Conservation (phyloP, 1,140 invertebrate species). For the Augochlora pura region DNA sequence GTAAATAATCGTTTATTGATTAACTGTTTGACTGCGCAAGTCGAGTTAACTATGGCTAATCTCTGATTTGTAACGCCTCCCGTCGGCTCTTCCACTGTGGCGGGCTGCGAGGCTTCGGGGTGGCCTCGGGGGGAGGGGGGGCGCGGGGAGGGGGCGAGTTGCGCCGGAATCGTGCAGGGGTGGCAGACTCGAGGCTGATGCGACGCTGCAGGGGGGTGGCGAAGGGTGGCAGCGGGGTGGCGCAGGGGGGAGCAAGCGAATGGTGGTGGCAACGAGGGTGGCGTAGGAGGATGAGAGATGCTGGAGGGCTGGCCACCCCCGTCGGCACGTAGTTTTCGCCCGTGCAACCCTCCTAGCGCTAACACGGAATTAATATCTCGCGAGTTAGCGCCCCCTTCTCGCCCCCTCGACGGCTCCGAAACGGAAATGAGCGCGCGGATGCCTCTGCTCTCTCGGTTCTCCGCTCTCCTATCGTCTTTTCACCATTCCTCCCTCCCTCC, state of each 20-base stretch:
- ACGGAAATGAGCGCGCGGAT: constrained; percentile 80
- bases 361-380: constrained; percentile 81
- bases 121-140: no score
- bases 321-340: constrained; percentile 76
- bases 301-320: constrained; percentile 60
- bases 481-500: constrained; percentile 20
- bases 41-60: constrained; percentile 81
- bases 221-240: constrained; percentile 10
- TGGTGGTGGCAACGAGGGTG: constrained; percentile 18
- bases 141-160: constrained; percentile 16
- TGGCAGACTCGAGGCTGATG: constrained; percentile 39
- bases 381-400: constrained; percentile 77
- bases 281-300: constrained; percentile 23
- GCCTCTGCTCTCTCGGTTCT: constrained; percentile 73
- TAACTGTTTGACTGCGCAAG: constrained; percentile 80
- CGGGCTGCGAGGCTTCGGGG: neutral
- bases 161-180: constrained; percentile 49
- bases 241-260: neutral
- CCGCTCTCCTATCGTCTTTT: constrained; percentile 61
- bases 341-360: constrained; percentile 76
- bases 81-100: constrained; percentile 41
- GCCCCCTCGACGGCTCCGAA: constrained; percentile 69
- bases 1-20: constrained; percentile 81
- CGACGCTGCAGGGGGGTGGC: neutral
- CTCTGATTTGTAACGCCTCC: constrained; percentile 79